Conservation (phyloP, 1,140 invertebrate genomes). For the Triops cancriformis region DNA sequence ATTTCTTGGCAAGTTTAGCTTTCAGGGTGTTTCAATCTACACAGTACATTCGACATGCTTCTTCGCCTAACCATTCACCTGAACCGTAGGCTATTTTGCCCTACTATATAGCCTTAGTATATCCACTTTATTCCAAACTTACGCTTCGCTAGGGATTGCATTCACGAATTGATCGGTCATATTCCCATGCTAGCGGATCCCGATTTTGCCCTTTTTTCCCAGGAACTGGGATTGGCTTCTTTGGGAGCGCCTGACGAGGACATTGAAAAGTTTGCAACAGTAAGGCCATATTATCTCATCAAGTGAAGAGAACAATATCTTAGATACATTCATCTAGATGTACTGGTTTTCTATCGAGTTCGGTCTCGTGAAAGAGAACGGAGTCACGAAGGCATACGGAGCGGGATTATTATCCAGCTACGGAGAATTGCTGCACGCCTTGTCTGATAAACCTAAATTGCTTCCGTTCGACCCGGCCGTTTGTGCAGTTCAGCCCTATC, state of each 20-base stretch:
- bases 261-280: constrained; percentile 97
- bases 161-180: constrained; percentile 97
- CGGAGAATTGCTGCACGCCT: constrained; percentile 86
- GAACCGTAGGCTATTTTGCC: constrained; percentile 74
- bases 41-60: constrained; percentile 91
- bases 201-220: constrained; percentile 96
- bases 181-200: constrained; percentile 94
- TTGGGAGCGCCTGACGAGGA: constrained; percentile 93
- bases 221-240: constrained; percentile 92
- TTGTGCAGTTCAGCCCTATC: constrained; percentile 86
- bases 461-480: constrained; percentile 76
- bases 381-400: constrained; percentile 82
- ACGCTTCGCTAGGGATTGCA: constrained; percentile 67
- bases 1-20: constrained; percentile 90
- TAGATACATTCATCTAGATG: constrained; percentile 51
- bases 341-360: constrained; percentile 99
- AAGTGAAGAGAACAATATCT: not conserved
- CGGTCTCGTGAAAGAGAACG: constrained; percentile 88
- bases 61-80: constrained; percentile 91
- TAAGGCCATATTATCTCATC: constrained; percentile 36
- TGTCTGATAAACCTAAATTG: constrained; percentile 85
- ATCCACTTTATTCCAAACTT: not conserved
- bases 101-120: constrained; percentile 34
- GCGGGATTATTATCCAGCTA: constrained; percentile 92
- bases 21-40: constrained; percentile 97